Conservation (phyloP, 1,140 invertebrate species). For the Bombus confusus region DNA sequence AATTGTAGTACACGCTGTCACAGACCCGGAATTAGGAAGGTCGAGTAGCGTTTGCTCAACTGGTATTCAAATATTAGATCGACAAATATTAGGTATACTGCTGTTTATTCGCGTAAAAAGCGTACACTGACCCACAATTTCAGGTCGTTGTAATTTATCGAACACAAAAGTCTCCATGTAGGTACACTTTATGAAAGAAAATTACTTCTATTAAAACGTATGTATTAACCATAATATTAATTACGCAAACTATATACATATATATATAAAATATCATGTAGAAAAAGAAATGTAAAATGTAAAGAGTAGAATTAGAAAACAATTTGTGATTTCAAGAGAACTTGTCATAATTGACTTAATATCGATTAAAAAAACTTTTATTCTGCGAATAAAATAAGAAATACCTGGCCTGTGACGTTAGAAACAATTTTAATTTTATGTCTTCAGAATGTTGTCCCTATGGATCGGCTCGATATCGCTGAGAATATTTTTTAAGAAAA, state of each 20-base stretch:
- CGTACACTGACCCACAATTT: neutral
- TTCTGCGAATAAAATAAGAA: neutral
- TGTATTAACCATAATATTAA: neutral
- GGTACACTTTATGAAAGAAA: neutral
- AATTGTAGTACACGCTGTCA: neutral
- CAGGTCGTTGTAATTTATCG: conserved; percentile 14
- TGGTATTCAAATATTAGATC: conserved; percentile 40
- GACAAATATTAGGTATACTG: conserved; percentile 22
- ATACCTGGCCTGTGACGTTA: no score
- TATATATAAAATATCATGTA: no score
- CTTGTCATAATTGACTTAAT: neutral
- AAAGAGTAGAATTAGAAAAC: neutral
- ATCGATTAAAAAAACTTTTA: neutral
- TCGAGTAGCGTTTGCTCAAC: conserved; percentile 19
- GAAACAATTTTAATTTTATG: no score
- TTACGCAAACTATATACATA: no score
- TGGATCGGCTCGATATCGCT: neutral
- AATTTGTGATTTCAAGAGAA: neutral
- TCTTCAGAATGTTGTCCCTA: no score
- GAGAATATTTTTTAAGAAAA: neutral
- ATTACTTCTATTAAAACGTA: neutral
- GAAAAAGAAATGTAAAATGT: no score
- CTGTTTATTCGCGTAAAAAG: conserved; percentile 19
- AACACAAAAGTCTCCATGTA: neutral
- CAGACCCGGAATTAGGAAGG: conserved; percentile 13